Evolutionary conservation across 2,888 invertebrate species (phyloP), one percentile per base, ranked within the genome.

Genomic region (Lathronympha strigana): DNA sequence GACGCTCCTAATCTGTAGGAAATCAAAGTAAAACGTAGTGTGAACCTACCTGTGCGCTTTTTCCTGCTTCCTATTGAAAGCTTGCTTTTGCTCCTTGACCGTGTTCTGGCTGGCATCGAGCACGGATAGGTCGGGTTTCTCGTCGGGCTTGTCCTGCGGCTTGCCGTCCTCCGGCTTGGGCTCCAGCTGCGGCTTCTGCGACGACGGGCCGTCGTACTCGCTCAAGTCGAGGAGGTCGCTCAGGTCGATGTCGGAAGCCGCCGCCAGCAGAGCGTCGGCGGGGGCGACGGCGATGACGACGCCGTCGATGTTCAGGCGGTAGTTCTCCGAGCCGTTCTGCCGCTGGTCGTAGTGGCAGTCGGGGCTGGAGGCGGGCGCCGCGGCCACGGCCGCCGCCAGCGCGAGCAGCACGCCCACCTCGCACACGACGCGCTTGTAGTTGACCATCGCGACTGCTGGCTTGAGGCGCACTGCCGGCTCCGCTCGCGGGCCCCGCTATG

Each of bases 241-340:
- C 61, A 90, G 68, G 68, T 92, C 93, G 63, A 91, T 79, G 47
- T 92, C 86, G 1, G 93, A 92, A 3, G 93, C 92, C 0, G 93
- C 93, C 21, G 93, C 86, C 13, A 95, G 80, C 6, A 95, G 82
- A 1, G 93, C 87, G 60, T 94, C 94, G 0, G 93, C 93, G 0
- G 95, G 95, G 0, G 94, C 94, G 45, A 94, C 87, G 2, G 95
- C 94, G 33, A 95, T 84, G 13, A 95, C 93, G n/a, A 95, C 89
- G 13, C 95, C 95, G 73, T 95, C 94, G 55, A 96, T 91, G 77
- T 94, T 94, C 9, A 96, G 84, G 17, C 95, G 92, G 70, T 94
- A 93, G 87, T 97, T 97, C 74, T 95, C 96, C 0, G 94, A 90
- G 1, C 96, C 96, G 78, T 96, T 96, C 80, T 97, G 97, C 6